Evolutionary conservation across 1,140 invertebrate species (phyloP), one percentile per base, ranked within the genome.

Genomic region (Thrips palmi): DNA sequence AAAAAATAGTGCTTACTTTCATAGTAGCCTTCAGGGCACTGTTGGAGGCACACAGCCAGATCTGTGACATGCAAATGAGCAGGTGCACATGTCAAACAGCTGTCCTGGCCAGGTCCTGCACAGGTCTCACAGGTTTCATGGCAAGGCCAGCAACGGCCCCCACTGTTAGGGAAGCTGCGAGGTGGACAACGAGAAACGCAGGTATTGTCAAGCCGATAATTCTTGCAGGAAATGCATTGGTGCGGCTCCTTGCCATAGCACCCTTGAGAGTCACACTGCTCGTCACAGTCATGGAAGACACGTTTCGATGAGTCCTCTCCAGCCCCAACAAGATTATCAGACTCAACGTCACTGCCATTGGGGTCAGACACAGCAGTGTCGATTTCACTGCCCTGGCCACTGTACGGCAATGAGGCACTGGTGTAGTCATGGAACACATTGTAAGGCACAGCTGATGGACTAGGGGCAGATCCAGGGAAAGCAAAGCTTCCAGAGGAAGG

Each of bases 41-140:
- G 72, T 50, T 84, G 79, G 27, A 84, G 54, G 45, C 79, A 83
- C 3, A 83, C 72, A 28, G 76, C 76, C 27, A 83, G 59, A 61
- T 83, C 78, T 4, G 71, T 72, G 34, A 82, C 71, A 51, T 76
- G 62, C 12, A 82, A 59, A 52, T 81, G 74, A 32, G 74, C 74
- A 10, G 77, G 76, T 2, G 77, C 76, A 56, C 79, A 83, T 10
- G 75, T 73, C 2, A 82, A 58, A 51, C 79, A 84, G 28, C 74
- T 77, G 49, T 81, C 77, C 46, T 78, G 76, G 12, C 77, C 75
- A 10, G 77, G 67, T 2, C 78, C 80, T 11, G 74, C 74, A 47
- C 79, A 85, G 17, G 76, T 81, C 52, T 78, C 74, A 47, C 80
- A 85, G 11, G 75, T 78, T 48, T 82, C 78, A 50, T 84, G 78